Evolutionary conservation across 2,888 invertebrate species (phyloP).

Genomic region (Caenorhabditis sulstoni): DNA sequence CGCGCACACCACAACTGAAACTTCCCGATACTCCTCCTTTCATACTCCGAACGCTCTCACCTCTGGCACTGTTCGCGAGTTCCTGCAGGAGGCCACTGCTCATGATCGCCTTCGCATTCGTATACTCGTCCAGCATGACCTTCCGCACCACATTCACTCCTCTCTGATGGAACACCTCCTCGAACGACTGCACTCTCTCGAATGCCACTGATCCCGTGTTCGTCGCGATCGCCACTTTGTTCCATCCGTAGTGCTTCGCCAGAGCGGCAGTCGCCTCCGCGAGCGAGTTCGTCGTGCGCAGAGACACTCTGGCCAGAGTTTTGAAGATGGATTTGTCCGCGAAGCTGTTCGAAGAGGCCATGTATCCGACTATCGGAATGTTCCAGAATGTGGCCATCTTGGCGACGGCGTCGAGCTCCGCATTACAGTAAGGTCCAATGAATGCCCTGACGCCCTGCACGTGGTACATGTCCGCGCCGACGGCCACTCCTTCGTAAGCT

Average conservation of each 20-base stretch:
- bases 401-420: constrained; percentile 78
- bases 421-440: constrained; percentile 79
- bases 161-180: constrained; percentile 77
- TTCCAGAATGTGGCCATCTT: constrained; percentile 80
- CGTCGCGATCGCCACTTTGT: constrained; percentile 75
- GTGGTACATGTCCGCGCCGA: constrained; percentile 80
- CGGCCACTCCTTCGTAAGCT: constrained; percentile 79
- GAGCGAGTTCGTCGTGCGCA: constrained; percentile 78
- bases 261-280: constrained; percentile 76
- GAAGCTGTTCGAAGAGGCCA: constrained; percentile 78
- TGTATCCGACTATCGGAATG: constrained; percentile 79
- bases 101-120: constrained; percentile 72
- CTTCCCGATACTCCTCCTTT: background rate
- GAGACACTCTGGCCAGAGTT: constrained; percentile 77
- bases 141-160: constrained; percentile 73
- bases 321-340: constrained; percentile 79
- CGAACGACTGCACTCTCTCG: constrained; percentile 75
- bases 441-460: constrained; percentile 78
- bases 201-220: constrained; percentile 78
- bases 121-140: constrained; percentile 77
- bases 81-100: constrained; percentile 75
- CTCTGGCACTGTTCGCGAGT: constrained; percentile 72
- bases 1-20: constrained; percentile 76
- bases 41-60: constrained; percentile 57
- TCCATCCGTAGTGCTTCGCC: constrained; percentile 78